Evolutionary conservation across 2,113 vertebrate species (phyloP).

Genomic region (Calyptomena viridis): DNA sequence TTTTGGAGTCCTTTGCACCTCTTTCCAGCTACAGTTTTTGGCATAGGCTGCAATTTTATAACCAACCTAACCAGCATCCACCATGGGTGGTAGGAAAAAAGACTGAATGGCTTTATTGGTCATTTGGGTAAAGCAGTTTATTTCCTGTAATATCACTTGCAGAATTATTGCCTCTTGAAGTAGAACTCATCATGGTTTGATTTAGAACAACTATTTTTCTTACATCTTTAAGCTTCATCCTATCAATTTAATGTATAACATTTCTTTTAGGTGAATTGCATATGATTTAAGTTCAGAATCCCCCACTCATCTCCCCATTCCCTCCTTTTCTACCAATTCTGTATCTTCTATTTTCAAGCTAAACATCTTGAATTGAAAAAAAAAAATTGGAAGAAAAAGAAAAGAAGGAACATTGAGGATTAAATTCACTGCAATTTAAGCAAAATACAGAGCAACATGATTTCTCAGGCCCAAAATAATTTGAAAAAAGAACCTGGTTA

Average conservation of each 20-base stretch:
- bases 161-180: background rate
- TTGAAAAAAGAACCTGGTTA: background rate
- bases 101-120: background rate
- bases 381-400: background rate
- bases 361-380: background rate
- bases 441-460: background rate
- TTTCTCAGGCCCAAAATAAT: background rate
- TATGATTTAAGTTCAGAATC: background rate
- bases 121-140: background rate
- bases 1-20: background rate
- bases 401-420: background rate
- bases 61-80: background rate
- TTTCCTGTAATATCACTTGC: background rate
- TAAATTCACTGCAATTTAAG: background rate
- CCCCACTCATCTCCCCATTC: background rate
- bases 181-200: background rate
- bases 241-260: background rate
- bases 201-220: conserved; percentile 9
- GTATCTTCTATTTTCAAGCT: background rate
- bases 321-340: background rate
- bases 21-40: background rate
- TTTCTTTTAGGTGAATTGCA: background rate
- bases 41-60: background rate
- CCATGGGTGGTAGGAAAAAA: background rate
- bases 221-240: background rate